Conservation (phyloP, 2,113 vertebrate genomes). For the Poecile atricapillus region DNA sequence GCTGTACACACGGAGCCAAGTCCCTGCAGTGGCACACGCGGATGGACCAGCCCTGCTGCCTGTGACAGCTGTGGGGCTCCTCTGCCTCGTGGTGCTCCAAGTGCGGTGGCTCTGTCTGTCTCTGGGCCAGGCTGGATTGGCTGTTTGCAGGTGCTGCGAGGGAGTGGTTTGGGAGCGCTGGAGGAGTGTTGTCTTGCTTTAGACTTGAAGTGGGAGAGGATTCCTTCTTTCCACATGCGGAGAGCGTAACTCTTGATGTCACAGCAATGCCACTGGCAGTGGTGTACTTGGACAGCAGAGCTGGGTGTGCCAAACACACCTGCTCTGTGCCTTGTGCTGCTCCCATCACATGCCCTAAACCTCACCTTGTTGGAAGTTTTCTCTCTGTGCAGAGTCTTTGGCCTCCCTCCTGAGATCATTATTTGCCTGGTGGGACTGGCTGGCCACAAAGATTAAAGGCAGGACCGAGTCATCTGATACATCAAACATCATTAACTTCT, state of each 20-base stretch:
- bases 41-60: not conserved
- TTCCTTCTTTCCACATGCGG: fast-evolving
- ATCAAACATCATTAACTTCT: not conserved
- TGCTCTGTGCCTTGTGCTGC: not conserved
- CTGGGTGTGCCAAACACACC: fast-evolving
- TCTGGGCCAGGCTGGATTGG: not conserved
- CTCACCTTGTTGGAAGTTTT: not conserved
- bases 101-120: not conserved
- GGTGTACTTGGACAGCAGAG: not conserved
- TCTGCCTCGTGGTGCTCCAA: not conserved
- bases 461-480: not conserved
- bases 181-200: not conserved
- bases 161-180: fast-evolving
- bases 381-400: fast-evolving
- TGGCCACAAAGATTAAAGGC: not conserved
- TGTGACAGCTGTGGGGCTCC: not conserved
- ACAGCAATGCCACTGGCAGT: fast-evolving
- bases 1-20: not conserved
- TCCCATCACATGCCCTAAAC: fast-evolving
- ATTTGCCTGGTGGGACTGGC: not conserved
- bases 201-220: not conserved
- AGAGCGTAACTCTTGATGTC: fast-evolving
- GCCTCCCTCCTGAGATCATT: not conserved
- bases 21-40: not conserved
- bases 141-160: not conserved